These are phyloP conservation scores for Pemphigus obesinymphae DNA, from an alignment of 1,140 invertebrate genomes.

Conservation along the genomic window DNA sequence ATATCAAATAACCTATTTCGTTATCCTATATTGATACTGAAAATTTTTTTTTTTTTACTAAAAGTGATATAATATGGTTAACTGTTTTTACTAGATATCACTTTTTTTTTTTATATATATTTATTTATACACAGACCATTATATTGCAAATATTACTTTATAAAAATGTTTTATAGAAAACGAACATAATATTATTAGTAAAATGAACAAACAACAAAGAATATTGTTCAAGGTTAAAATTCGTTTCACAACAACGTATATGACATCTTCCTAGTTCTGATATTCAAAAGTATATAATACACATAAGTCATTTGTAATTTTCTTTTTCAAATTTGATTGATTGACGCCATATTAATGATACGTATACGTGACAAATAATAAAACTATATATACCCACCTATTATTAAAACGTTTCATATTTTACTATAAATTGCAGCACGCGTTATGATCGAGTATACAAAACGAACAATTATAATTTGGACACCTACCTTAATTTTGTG, in stretches of 20 bases:
- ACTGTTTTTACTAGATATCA: too few species aligned
- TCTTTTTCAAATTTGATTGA: not conserved
- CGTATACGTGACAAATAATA: not conserved
- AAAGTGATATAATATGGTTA: too few species aligned
- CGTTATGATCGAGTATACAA: not conserved
- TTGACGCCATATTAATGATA: not conserved
- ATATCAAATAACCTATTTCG: too few species aligned
- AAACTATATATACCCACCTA: not conserved
- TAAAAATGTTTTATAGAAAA: constrained; percentile 18
- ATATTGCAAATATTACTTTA: not conserved
- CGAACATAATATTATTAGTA: not conserved
- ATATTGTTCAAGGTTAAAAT: constrained; percentile 13
- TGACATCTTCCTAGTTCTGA: not conserved
- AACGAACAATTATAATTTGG: too few species aligned
- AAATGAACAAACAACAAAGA: not conserved
- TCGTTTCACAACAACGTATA: not conserved
- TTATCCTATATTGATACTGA: too few species aligned
- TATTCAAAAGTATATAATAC: constrained; percentile 5
- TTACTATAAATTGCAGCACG: not conserved
- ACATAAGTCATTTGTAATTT: not conserved
- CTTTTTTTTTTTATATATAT: not conserved
- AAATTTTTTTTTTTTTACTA: too few species aligned
- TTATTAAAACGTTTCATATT: not conserved
- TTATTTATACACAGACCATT: not conserved
- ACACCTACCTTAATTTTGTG: too few species aligned